Evolutionary conservation across 2,113 vertebrate genomes (phyloP).

Genomic region (Egretta garzetta): DNA sequence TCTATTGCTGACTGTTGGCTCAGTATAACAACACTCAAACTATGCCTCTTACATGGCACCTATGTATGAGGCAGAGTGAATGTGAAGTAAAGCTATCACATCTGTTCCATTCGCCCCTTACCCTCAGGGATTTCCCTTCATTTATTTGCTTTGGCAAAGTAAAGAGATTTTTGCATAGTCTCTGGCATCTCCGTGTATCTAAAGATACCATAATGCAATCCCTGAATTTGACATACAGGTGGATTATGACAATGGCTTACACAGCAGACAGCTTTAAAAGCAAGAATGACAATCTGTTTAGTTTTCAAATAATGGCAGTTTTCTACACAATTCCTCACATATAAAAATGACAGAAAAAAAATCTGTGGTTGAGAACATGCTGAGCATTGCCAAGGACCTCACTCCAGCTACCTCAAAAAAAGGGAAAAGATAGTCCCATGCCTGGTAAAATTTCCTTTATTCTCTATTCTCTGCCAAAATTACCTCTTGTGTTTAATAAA

Average conservation of each 20-base stretch:
- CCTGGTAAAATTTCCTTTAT: background rate
- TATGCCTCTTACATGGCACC: background rate
- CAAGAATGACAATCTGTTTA: background rate
- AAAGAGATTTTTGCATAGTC: background rate
- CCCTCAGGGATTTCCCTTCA: background rate
- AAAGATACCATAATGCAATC: background rate
- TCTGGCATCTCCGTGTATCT: background rate
- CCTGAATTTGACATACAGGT: slow-evolving; percentile 3
- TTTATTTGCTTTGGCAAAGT: slow-evolving; percentile 58
- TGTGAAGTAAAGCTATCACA: slow-evolving; percentile 30
- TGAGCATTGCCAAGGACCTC: background rate
- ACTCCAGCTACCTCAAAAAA: background rate
- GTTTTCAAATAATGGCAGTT: background rate
- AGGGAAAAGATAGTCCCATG: background rate
- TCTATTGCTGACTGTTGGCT: background rate
- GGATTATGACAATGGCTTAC: background rate
- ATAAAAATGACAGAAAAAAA: background rate
- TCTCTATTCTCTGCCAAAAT: background rate
- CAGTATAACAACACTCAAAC: background rate
- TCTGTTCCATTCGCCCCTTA: slow-evolving; percentile 12
- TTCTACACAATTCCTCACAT: background rate
- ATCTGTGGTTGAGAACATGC: background rate
- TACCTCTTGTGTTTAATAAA: background rate
- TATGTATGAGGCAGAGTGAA: background rate
- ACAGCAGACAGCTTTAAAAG: background rate